phyloP scores from a whole-genome alignment of 2,113 vertebrate species.

The Manacus vitellinus region DNA sequence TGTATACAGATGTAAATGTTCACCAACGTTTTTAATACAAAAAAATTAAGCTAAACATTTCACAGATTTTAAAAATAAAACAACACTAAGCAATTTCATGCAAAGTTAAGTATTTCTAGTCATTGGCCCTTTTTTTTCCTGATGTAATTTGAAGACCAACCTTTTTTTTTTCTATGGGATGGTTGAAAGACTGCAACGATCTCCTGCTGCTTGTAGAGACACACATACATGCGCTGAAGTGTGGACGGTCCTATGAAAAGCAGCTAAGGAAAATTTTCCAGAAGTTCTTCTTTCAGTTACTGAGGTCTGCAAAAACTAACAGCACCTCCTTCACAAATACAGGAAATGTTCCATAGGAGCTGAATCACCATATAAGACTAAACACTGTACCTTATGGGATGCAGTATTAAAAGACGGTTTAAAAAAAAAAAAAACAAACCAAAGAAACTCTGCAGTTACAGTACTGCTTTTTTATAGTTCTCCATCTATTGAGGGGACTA shows the following conservation, averaged over 20 bases:
- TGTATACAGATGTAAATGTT: not conserved
- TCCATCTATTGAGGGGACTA: not conserved
- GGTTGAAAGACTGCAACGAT: not conserved
- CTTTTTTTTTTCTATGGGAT: not conserved
- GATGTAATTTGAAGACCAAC: not conserved
- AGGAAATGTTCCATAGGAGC: not conserved
- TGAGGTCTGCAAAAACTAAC: not conserved
- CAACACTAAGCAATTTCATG: not conserved
- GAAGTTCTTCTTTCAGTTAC: not conserved
- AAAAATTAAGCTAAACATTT: not conserved
- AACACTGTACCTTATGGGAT: not conserved
- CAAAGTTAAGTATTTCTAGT: not conserved
- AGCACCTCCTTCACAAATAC: not conserved
- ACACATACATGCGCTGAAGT: not conserved
- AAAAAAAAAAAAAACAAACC: not conserved
- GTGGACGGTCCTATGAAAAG: not conserved
- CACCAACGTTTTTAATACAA: not conserved
- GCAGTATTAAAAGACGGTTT: not conserved
- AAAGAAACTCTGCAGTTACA: not conserved
- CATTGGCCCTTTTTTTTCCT: not conserved
- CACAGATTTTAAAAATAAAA: not conserved
- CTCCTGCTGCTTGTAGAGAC: not conserved
- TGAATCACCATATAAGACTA: not conserved
- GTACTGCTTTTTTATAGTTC: not conserved
- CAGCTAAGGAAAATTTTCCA: not conserved